Conservation (phyloP, 2,797 vertebrate genomes). For the Melanotaenia maccullochi region DNA sequence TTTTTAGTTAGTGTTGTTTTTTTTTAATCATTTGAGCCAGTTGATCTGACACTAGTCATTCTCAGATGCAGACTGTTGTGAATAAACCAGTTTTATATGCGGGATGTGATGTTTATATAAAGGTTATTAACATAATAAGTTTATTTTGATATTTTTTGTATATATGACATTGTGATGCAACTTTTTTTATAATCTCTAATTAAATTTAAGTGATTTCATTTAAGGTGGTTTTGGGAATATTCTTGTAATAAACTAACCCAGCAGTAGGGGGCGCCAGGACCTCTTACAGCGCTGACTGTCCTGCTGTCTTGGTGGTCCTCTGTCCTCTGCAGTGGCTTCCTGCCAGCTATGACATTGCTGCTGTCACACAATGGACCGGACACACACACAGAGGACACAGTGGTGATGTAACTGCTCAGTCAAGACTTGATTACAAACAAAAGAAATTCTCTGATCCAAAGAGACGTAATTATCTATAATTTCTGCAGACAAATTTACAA, state of each 20-base stretch:
- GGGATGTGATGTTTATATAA: not conserved
- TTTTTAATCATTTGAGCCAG: not conserved
- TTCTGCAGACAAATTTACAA: too few relatives aligned
- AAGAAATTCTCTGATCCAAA: conserved; percentile 33
- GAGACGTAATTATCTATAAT: conserved; percentile 25
- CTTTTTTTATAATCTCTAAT: conserved; percentile 23
- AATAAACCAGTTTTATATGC: conserved; percentile 1
- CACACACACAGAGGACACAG: conserved; percentile 31
- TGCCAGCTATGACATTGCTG: conserved; percentile 52
- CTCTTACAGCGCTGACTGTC: not conserved
- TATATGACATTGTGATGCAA: not conserved
- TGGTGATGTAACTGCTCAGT: conserved; percentile 50
- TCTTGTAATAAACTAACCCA: not conserved
- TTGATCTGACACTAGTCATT: not conserved
- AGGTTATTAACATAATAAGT: not conserved
- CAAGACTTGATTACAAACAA: conserved; percentile 40
- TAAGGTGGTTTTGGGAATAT: conserved; percentile 1
- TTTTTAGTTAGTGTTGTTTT: not conserved
- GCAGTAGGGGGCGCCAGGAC: conserved; percentile 35
- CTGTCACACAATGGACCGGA: conserved; percentile 47
- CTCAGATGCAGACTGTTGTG: not conserved
- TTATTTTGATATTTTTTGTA: not conserved
- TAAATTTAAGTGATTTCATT: conserved; percentile 20
- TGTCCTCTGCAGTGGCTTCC: conserved; percentile 18
- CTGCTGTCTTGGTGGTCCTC: not conserved